These are phyloP conservation scores for Dendrocincla tyrannina DNA, from an alignment of 2,797 vertebrate species.

Conservation along the genomic window DNA sequence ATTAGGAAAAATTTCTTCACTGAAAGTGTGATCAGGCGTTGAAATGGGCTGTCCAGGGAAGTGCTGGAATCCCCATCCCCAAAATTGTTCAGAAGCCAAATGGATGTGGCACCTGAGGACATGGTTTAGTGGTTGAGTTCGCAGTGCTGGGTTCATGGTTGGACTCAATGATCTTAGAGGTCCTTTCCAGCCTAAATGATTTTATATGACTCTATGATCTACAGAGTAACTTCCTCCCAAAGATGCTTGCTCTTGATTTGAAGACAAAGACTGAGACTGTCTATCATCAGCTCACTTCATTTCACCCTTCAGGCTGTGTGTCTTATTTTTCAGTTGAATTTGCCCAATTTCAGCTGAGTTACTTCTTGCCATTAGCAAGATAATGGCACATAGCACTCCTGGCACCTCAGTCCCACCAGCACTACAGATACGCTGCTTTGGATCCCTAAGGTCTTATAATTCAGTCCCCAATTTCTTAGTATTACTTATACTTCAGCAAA, in stretches of 20 bases:
- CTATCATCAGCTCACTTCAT: background rate
- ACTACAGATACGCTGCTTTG: background rate
- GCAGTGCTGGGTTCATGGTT: background rate
- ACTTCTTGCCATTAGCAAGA: background rate
- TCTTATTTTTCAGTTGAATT: background rate
- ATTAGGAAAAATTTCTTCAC: background rate
- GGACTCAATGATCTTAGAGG: background rate
- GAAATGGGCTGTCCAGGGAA: background rate
- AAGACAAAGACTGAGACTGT: background rate
- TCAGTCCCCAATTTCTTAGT: background rate
- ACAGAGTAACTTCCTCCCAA: background rate
- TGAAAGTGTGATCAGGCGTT: background rate
- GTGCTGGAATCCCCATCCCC: background rate
- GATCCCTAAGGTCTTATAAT: background rate
- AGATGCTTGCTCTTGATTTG: background rate
- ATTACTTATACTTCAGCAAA: background rate
- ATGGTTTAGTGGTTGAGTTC: background rate
- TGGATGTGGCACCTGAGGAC: background rate
- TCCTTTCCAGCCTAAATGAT: background rate
- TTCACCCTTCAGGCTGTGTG: background rate
- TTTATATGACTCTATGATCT: background rate
- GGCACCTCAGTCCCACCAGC: rapidly evolving
- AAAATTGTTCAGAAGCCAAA: background rate
- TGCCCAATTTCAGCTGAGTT: background rate
- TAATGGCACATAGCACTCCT: background rate